Base-by-base conservation (phyloP, 2,113 vertebrate genomes). In the Hydrolagus affinis region DNA sequence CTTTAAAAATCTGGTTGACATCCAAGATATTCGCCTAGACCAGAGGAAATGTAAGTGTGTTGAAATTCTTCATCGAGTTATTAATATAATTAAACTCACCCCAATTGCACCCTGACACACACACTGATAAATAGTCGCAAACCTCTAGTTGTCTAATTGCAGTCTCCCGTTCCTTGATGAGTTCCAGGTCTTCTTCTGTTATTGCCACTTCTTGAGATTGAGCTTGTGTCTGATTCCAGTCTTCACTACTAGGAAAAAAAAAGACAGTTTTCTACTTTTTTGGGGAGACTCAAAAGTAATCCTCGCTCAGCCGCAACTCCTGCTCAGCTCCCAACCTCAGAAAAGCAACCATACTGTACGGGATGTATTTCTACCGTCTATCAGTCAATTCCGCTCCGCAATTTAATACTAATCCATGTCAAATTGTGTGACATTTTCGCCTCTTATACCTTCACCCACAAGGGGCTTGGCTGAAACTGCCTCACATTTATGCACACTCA, bases 1-100 rank as follows among this genome's bases (percentile, higher is more conserved):
- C 97, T 91, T 98, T 98, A 91, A 99, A 99, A 91, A 99, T 99
- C 92, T 98, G 97, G 90, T 98, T 99, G 85, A 98, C 97, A 89
- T 98, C 97, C 93, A 97, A 88, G 89, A 99, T 98, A 86, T 99
- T 97, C 86, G 97, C 97, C 97, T 99, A 91, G 88, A 89, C 32
- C 87, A 88, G 23, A 88, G 64, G 89, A 85, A 59, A 88, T 86
- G 87, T 21, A 87, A 87, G 44, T 73, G 73, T 66, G 4, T 83
- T 86, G 25, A 90, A 69, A 83, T 89, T 88, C 87, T 0, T 87
- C 86, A 2, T 66, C 30, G 64, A 8, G 60, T 10, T 28, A 80
- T 80, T 59, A 28, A 74, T 10, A 7, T 23, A 60, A 64, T 44
- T 44, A 44, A 44, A 44, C 44, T 6, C 44, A 44, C 44, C 44